Evolutionary conservation across 2,888 invertebrate species (phyloP).

Genomic region (Rotaria macrura): DNA sequence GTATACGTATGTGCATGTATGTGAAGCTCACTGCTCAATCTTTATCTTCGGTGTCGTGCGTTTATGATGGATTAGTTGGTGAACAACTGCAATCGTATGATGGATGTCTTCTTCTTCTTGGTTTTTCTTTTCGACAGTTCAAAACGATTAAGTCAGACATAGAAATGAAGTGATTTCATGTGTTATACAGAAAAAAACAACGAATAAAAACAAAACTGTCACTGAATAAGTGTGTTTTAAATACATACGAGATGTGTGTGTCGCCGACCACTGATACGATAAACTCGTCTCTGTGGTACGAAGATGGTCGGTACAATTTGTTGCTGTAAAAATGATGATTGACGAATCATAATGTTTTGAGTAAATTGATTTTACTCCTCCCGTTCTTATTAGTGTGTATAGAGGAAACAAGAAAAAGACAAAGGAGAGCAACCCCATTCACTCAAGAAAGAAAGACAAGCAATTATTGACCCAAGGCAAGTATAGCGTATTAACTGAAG

Average conservation of each 20-base stretch:
- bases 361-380: neutral
- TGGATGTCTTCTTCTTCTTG: neutral
- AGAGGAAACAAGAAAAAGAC: neutral
- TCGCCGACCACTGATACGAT: neutral
- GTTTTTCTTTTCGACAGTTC: neutral
- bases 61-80: neutral
- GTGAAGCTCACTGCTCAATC: slow-evolving; percentile 11
- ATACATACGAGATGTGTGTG: neutral
- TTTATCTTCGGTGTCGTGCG: neutral
- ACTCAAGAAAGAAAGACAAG: neutral
- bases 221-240: neutral
- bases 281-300: neutral
- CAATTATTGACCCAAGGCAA: neutral
- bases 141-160: neutral
- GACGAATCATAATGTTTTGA: neutral
- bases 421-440: neutral
- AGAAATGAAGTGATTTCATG: neutral
- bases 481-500: neutral
- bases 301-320: neutral
- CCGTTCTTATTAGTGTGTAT: neutral
- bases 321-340: neutral
- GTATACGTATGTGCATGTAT: neutral
- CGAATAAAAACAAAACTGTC: neutral
- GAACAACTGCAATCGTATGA: neutral
- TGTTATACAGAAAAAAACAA: neutral